Percentiles rank a stretch among this genome's conserved stretches.
These are phyloP conservation scores for Caenorhabditis auriculariae DNA, from an alignment of 2,888 invertebrate genomes.

Conservation along the genomic window DNA sequence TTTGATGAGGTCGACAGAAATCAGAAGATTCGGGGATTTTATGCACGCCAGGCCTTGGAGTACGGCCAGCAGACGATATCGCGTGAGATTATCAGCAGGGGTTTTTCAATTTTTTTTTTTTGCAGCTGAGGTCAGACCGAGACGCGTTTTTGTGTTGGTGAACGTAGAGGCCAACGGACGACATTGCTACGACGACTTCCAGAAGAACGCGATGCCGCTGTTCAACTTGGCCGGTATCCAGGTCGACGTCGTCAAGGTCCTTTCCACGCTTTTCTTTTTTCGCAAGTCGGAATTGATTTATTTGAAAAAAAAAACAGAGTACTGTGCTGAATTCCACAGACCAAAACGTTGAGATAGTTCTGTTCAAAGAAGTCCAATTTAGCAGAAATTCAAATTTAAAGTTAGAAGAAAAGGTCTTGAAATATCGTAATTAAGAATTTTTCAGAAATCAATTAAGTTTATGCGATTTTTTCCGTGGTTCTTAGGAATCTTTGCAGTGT, in stretches of 20 bases:
- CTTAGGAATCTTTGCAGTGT: no score
- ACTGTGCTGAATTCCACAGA: not conserved
- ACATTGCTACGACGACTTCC: constrained; percentile 48
- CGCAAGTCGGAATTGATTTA: not conserved
- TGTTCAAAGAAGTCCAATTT: no score
- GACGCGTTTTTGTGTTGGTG: constrained; percentile 51
- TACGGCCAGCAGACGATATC: constrained; percentile 46
- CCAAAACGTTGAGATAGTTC: no score
- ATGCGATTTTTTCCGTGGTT: no score
- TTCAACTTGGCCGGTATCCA: constrained; percentile 59
- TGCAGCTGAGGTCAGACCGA: constrained; percentile 46
- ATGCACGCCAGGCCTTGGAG: constrained; percentile 45
- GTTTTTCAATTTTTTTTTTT: not conserved
- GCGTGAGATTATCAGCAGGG: constrained; percentile 14
- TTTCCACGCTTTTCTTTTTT: not conserved
- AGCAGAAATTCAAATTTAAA: constrained; percentile 2
- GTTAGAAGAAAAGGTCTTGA: not conserved
- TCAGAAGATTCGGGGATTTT: constrained; percentile 42
- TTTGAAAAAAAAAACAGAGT: not conserved
- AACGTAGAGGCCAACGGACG: constrained; percentile 53
- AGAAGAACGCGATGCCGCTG: constrained; percentile 55
- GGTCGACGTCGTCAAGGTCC: constrained; percentile 41
- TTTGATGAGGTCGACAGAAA: constrained; percentile 31
- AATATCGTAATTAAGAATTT: no score
- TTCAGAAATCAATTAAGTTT: no score